phyloP scores from a whole-genome alignment of 1,140 invertebrate species.

The Penaeus indicus region DNA sequence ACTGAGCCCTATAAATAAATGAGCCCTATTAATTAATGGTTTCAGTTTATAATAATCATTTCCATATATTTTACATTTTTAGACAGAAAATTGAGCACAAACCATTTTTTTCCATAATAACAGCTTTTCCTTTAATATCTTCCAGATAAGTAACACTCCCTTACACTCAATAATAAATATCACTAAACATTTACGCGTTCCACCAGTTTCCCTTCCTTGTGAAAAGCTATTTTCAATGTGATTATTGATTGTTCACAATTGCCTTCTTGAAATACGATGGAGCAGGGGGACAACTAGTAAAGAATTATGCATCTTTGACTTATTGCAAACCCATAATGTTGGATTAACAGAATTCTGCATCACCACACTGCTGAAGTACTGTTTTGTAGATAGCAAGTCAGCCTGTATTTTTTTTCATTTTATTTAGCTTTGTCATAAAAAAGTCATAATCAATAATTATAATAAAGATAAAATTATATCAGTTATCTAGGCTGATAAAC shows the following conservation, averaged over 20 bases:
- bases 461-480: slow-evolving; percentile 31
- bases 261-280: slow-evolving; percentile 1
- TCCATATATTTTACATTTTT: not conserved
- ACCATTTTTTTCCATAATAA: too few relatives aligned
- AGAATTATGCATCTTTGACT: slow-evolving; percentile 35
- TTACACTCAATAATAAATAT: too few relatives aligned
- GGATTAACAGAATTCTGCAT: slow-evolving; percentile 25
- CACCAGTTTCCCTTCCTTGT: too few relatives aligned
- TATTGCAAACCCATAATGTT: slow-evolving; percentile 40
- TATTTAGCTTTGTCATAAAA: slow-evolving; percentile 1
- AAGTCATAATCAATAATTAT: not conserved
- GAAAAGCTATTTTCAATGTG: too few relatives aligned
- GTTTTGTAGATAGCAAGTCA: slow-evolving; percentile 32
- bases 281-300: slow-evolving; percentile 26
- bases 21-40: too few relatives aligned
- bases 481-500: slow-evolving; percentile 47
- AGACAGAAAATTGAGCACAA: not conserved
- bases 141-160: too few relatives aligned
- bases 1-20: too few relatives aligned
- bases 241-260: too few relatives aligned
- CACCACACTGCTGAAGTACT: slow-evolving; percentile 38
- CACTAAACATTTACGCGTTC: too few relatives aligned
- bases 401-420: not conserved
- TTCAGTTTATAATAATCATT: not conserved
- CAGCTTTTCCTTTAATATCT: too few relatives aligned